Evolutionary conservation across 2,888 invertebrate genomes (phyloP).

Genomic region (Drosophila mulleri): DNA sequence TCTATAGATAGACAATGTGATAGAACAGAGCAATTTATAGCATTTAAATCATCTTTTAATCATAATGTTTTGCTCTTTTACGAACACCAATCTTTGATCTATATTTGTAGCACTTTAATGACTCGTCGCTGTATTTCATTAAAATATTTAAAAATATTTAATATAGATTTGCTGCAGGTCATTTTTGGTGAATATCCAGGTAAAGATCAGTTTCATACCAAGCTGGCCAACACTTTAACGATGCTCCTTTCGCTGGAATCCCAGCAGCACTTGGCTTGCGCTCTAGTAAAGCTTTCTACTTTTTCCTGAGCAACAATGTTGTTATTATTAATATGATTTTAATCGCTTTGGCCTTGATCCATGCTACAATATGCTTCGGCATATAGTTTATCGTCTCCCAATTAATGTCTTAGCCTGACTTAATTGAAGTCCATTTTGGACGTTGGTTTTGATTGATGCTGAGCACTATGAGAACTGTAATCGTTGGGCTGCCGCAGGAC

Average conservation of each 20-base stretch:
- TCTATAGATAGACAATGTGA: not conserved
- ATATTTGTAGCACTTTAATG: conserved; percentile 1
- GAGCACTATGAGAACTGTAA: conserved; percentile 50
- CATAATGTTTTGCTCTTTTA: not conserved
- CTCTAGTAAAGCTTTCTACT: conserved; percentile 13
- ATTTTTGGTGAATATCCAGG: not conserved
- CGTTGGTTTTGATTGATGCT: conserved; percentile 78
- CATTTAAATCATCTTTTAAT: not conserved
- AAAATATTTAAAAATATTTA: not conserved
- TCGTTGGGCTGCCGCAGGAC: conserved; percentile 28
- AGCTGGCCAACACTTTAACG: conserved; percentile 8
- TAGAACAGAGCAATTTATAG: not conserved
- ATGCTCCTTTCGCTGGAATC: conserved; percentile 24
- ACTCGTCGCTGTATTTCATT: not conserved
- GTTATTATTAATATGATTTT: conserved; percentile 67
- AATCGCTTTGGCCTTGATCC: conserved; percentile 64
- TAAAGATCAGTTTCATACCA: not conserved
- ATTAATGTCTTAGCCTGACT: conserved; percentile 48
- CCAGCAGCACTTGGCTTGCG: conserved; percentile 1
- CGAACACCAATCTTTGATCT: not conserved
- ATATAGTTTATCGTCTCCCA: conserved; percentile 14
- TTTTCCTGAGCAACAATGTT: conserved; percentile 12
- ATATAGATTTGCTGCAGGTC: not conserved
- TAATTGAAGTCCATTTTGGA: conserved; percentile 36
- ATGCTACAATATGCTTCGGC: conserved; percentile 37